A percentile compares a stretch with the other conserved stretches of the same genome.
Conservation (phyloP, 1,140 invertebrate genomes). For the Cotesia vestalis region DNA sequence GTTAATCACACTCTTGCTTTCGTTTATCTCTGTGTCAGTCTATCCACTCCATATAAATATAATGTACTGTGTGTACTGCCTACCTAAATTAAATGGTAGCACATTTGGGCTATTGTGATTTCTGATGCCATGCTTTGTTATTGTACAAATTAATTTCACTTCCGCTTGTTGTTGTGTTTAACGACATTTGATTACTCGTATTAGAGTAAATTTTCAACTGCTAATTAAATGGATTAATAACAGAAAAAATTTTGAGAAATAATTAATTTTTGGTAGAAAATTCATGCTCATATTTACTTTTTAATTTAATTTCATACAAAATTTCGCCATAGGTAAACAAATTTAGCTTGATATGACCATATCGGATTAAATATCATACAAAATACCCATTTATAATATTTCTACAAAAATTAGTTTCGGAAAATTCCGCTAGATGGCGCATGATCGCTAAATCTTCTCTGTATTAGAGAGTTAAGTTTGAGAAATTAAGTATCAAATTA, state of each 20-base stretch:
- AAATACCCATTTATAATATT: too few relatives aligned
- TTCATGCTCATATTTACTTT: too few relatives aligned
- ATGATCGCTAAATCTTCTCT: too few relatives aligned
- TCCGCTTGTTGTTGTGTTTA: background rate
- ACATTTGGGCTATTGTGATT: background rate
- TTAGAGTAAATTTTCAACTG: background rate
- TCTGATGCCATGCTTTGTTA: background rate
- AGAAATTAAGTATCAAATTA: background rate
- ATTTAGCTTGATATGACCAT: too few relatives aligned
- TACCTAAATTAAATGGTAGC: background rate
- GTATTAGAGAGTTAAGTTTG: background rate
- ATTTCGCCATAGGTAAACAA: too few relatives aligned
- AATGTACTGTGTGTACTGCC: background rate
- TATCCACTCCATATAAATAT: conserved; percentile 8
- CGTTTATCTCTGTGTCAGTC: background rate
- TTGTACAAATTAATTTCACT: background rate
- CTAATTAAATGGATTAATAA: too few relatives aligned
- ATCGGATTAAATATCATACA: too few relatives aligned
- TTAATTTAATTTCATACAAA: too few relatives aligned
- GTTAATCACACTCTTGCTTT: conserved; percentile 46
- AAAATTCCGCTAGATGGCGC: too few relatives aligned
- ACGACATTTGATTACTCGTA: conserved; percentile 5
- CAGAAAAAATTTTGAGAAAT: too few relatives aligned
- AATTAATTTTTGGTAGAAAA: too few relatives aligned
- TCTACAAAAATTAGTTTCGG: too few relatives aligned